These are phyloP conservation scores for Merodon equestris DNA, from an alignment of 2,888 invertebrate genomes.

Conservation along the genomic window DNA sequence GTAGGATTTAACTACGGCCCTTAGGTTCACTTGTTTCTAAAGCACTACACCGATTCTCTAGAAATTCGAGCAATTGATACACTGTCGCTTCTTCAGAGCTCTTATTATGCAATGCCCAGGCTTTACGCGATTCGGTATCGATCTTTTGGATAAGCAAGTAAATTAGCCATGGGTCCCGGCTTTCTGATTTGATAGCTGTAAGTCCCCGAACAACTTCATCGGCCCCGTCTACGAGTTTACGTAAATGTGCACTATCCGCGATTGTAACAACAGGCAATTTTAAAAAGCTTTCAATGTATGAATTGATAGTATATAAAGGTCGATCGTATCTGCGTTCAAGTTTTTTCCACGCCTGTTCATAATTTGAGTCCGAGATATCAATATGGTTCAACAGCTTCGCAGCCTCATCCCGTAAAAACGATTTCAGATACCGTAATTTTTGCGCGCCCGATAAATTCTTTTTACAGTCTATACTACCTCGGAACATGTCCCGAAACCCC, in stretches of 20 bases:
- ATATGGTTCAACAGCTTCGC: background rate
- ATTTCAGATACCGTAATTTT: slow-evolving; percentile 1
- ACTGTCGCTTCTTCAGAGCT: background rate
- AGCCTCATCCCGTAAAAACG: slow-evolving; percentile 1
- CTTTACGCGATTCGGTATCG: slow-evolving; percentile 1
- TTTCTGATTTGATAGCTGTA: too few relatives aligned
- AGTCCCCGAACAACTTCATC: slow-evolving; percentile 7
- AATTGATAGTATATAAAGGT: slow-evolving; percentile 2
- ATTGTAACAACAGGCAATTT: background rate
- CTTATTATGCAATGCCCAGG: background rate
- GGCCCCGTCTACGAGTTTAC: too few relatives aligned
- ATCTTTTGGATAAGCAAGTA: too few relatives aligned
- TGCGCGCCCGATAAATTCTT: background rate
- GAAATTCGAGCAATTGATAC: background rate
- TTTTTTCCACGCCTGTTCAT: background rate
- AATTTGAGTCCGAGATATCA: slow-evolving; percentile 1
- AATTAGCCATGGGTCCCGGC: too few relatives aligned
- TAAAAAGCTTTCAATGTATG: background rate
- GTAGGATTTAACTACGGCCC: background rate
- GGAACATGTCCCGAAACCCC: too few relatives aligned
- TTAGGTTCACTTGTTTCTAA: slow-evolving; percentile 17
- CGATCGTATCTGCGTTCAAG: background rate
- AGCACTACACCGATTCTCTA: background rate
- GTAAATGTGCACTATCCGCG: background rate
- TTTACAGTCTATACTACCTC: background rate